A percentile compares a stretch with the other conserved stretches of the same genome.
Conservation (phyloP, 2,797 vertebrate genomes). For the Loriculus beryllinus region DNA sequence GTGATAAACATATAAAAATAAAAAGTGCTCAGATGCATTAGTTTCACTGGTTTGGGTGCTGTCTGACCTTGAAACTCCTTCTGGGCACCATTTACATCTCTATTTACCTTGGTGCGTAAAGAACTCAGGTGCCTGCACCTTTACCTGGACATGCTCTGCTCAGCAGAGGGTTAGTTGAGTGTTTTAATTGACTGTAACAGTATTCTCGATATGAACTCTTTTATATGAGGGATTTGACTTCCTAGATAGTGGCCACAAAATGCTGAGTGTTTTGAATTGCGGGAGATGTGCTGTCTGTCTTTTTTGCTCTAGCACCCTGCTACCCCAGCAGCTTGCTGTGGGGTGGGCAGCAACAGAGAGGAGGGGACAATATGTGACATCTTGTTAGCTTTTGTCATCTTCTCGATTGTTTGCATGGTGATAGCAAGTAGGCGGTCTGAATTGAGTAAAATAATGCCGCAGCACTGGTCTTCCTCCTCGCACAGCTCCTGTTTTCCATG, state of each 20-base stretch:
- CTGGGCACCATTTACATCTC: not conserved
- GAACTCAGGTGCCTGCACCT: not conserved
- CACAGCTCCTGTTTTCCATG: not conserved
- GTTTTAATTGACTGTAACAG: not conserved
- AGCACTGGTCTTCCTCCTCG: not conserved
- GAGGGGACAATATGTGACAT: not conserved
- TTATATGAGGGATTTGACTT: not conserved
- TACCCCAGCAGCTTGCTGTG: not conserved
- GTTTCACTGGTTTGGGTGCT: not conserved
- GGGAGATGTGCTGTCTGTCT: not conserved
- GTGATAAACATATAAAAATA: not conserved
- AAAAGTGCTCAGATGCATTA: not conserved
- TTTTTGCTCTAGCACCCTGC: not conserved
- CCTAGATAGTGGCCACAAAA: not conserved
- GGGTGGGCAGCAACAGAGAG: not conserved
- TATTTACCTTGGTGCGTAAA: not conserved
- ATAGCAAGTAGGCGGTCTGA: not conserved
- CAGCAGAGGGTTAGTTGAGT: not conserved
- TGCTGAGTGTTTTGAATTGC: not conserved
- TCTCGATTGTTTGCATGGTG: not conserved
- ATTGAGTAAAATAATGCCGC: not conserved
- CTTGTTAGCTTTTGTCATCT: not conserved
- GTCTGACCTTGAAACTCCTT: not conserved
- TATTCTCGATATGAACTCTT: not conserved
- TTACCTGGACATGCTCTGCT: not conserved